These are phyloP conservation scores for Drusus annulatus DNA, from an alignment of 1,140 invertebrate genomes.

Conservation along the genomic window DNA sequence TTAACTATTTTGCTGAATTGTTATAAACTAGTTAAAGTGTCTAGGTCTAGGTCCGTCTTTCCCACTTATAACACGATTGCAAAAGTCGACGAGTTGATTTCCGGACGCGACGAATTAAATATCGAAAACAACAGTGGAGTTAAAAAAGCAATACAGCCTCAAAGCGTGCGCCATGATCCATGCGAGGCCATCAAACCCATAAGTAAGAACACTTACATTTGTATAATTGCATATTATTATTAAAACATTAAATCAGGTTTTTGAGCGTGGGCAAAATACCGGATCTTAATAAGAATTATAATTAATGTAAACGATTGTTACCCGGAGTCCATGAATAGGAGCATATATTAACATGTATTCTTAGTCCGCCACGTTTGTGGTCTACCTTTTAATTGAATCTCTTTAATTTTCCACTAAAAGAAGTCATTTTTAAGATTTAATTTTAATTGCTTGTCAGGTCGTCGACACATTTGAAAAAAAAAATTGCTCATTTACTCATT, in stretches of 20 bases:
- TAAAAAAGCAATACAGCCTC: background rate
- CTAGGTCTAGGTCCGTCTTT: too few relatives aligned
- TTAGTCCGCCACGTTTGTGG: background rate
- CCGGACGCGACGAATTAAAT: background rate
- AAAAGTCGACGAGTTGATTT: background rate
- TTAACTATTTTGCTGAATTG: too few relatives aligned
- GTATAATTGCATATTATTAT: constrained; percentile 29
- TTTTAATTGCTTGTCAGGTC: background rate
- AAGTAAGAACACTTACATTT: background rate
- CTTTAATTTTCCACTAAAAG: background rate
- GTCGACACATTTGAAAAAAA: background rate
- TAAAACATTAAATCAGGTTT: background rate
- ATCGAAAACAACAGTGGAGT: background rate
- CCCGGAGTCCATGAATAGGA: background rate
- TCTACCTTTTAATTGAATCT: constrained; percentile 18
- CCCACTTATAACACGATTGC: too few relatives aligned
- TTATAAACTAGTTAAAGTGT: too few relatives aligned
- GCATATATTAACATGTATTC: background rate
- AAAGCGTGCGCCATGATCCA: constrained; percentile 11
- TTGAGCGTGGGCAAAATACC: constrained; percentile 24
- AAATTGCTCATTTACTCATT: too few relatives aligned
- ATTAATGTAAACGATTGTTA: constrained; percentile 26
- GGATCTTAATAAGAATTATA: constrained; percentile 30
- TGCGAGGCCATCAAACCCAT: constrained; percentile 4
- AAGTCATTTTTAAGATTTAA: background rate